These are phyloP conservation scores for Papilio helenus DNA, from an alignment of 1,140 invertebrate genomes.

Conservation along the genomic window DNA sequence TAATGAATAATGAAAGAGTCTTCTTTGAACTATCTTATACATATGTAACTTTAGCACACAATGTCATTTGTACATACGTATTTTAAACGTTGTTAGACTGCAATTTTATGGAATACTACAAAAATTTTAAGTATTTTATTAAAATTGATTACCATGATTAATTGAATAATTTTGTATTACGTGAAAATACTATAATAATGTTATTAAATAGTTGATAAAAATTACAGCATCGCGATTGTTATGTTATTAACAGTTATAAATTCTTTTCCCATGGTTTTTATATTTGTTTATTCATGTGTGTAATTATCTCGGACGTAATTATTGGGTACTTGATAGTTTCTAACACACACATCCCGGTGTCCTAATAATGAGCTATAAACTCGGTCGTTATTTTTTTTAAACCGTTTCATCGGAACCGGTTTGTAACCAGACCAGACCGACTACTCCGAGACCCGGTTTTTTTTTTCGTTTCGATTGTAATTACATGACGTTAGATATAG, in stretches of 20 bases:
- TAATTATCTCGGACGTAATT: constrained; percentile 5
- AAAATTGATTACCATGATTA: too few relatives aligned
- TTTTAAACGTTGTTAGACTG: too few relatives aligned
- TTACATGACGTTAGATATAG: constrained; percentile 26
- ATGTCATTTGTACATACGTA: not conserved
- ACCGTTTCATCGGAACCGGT: constrained; percentile 22
- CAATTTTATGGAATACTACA: too few relatives aligned
- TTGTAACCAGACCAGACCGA: not conserved
- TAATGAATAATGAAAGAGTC: not conserved
- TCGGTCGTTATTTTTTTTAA: constrained; percentile 17
- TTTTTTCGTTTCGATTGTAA: constrained; percentile 12
- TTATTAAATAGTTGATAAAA: not conserved
- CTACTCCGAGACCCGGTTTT: not conserved
- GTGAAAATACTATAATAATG: not conserved
- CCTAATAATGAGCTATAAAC: constrained; percentile 25
- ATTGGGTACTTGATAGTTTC: constrained; percentile 5
- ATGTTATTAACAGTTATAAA: not conserved
- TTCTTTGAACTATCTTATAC: not conserved
- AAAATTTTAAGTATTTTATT: too few relatives aligned
- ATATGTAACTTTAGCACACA: not conserved
- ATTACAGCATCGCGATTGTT: not conserved
- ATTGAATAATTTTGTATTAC: not conserved
- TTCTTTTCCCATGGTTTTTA: constrained; percentile 18
- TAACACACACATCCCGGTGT: constrained; percentile 17
- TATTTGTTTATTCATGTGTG: constrained; percentile 10